Evolutionary conservation across 1,140 invertebrate genomes (phyloP), one percentile per base, ranked within the genome.

Genomic region (Zaprionus vittiger): DNA sequence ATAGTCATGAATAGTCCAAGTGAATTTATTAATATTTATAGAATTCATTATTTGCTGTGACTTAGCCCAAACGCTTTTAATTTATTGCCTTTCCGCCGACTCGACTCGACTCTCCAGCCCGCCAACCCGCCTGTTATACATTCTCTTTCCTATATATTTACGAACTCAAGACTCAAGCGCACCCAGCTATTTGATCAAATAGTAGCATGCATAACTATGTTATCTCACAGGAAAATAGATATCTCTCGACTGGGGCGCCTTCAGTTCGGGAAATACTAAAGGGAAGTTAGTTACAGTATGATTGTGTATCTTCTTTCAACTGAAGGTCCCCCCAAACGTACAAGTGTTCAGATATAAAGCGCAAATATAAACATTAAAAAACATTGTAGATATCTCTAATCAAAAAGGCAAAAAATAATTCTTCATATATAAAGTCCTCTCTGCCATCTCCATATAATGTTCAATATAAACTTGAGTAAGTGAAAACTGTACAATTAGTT

Each of bases 11-110:
- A 57, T 6, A 28, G 14, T 55, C 20, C 70, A 22, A 20, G 17
- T 61, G 41, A 31, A 69, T 70, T 70, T 75, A 70, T 63, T 57
- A 68, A 69, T 74, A 75, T 75, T 75, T 74, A 73, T 57, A 67
- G 24, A 66, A 56, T 68, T 54, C 49, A 57, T 44, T 61, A 55
- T 62, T 68, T 74, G 72, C 15, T 61, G 49, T 34, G 57, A 56
- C 17, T 69, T 62, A 62, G 41, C 47, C 34, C 67, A 47, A 41
- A 31, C 15, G 11, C 41, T 26, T 1, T 26, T 59, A 17, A 55
- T 60, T 67, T 54, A 41, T 60, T 56, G 37, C n/a, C 41, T 17
- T 17, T n/a, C n/a, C 41, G 41, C 41, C 41, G 15, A 7, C 38
- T 68, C 52, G 59, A 17, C 54, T 62, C 37, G 4, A 38, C 34